Percentiles rank a stretch among this genome's conserved stretches.
Evolutionary conservation across 2,113 vertebrate genomes (phyloP).

Genomic region (Terrapene triunguis): DNA sequence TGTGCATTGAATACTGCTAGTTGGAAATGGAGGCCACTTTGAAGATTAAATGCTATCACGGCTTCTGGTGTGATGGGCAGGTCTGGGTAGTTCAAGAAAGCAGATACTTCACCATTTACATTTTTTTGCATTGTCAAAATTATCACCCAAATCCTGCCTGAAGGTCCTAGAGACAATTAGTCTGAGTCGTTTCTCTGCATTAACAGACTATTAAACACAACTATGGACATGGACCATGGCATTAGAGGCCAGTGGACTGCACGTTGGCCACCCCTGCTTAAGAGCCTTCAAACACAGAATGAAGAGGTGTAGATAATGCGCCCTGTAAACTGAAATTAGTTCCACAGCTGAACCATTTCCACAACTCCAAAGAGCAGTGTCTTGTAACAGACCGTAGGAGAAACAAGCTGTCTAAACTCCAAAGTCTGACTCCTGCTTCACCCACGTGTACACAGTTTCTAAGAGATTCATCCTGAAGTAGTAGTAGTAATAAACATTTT

Average conservation of each 20-base stretch:
- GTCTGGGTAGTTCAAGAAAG: neutral
- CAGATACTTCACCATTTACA: neutral
- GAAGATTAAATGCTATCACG: neutral
- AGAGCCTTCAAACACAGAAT: neutral
- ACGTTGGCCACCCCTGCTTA: accelerated
- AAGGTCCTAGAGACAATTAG: neutral
- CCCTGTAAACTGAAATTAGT: neutral
- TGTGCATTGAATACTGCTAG: neutral
- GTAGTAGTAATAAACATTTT: neutral
- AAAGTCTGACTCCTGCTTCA: neutral
- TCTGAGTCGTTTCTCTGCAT: neutral
- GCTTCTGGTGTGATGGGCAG: accelerated
- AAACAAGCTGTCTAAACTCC: neutral
- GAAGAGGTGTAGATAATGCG: accelerated
- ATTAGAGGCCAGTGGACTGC: accelerated
- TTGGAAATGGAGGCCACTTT: neutral
- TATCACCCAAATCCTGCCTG: neutral
- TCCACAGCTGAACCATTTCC: neutral
- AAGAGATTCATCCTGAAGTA: neutral
- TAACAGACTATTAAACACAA: neutral
- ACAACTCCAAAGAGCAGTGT: neutral
- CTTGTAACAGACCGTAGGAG: neutral
- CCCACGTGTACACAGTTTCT: neutral
- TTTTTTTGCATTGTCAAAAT: neutral
- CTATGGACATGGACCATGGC: neutral